phyloP scores from a whole-genome alignment of 2,888 invertebrate genomes.

The Drosophila paranaensis region DNA sequence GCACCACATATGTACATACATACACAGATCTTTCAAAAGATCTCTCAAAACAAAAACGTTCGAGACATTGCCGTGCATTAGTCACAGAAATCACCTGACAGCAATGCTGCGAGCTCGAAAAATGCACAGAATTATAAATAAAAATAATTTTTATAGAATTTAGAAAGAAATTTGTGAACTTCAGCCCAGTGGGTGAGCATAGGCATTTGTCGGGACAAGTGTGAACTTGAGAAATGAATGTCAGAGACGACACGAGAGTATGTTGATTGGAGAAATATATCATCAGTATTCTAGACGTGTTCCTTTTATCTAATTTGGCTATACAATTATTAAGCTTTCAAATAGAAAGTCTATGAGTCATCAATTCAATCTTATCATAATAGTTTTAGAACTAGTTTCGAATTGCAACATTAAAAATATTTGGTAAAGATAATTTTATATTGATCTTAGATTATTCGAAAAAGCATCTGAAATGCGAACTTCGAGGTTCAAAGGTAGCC shows the following conservation, averaged over 20 bases:
- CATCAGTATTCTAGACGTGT: too few species aligned
- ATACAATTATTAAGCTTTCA: too few species aligned
- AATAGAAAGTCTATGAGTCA: too few species aligned
- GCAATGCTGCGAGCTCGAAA: conserved; percentile 55
- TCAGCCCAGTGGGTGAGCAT: background rate
- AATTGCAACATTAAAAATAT: too few species aligned
- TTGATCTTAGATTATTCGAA: too few species aligned
- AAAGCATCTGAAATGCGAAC: too few species aligned
- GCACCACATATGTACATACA: background rate
- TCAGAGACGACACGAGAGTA: background rate
- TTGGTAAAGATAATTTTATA: too few species aligned
- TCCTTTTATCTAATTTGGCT: too few species aligned
- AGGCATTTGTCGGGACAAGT: background rate
- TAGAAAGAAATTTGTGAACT: background rate
- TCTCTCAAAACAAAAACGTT: conserved; percentile 1
- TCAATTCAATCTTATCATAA: too few species aligned
- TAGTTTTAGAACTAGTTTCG: too few species aligned
- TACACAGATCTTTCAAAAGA: background rate
- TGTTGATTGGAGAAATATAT: background rate
- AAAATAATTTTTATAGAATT: conserved; percentile 25
- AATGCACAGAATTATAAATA: conserved; percentile 62
- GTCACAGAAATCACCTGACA: conserved; percentile 72
- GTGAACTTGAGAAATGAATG: background rate
- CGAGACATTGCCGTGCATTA: conserved; percentile 37
- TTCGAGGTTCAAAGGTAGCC: too few species aligned